Conservation (phyloP, 1,140 invertebrate species). For the Alviniconcha marisindica region DNA sequence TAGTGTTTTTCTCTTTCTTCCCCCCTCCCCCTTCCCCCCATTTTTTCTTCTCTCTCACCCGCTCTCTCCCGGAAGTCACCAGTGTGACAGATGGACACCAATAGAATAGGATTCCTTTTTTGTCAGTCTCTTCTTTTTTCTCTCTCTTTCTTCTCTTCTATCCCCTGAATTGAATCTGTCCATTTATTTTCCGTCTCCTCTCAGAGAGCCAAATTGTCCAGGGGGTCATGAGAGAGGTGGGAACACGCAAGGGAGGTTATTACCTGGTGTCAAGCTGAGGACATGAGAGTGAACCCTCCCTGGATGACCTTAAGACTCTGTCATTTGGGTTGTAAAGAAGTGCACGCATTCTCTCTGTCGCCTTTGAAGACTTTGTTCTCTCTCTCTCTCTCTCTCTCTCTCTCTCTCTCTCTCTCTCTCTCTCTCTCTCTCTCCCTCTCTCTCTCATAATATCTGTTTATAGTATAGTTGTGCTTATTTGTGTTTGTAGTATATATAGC, state of each 20-base stretch:
- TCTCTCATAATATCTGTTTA: no score
- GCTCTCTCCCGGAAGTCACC: background rate
- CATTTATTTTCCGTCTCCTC: background rate
- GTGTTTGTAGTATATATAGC: no score
- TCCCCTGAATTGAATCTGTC: background rate
- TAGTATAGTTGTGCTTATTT: no score
- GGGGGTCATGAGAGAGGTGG: background rate
- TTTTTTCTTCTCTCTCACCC: background rate
- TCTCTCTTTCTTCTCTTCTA: background rate
- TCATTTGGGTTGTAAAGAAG: background rate
- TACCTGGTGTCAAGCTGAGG: background rate
- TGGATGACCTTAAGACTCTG: background rate
- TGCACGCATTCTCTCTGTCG: background rate
- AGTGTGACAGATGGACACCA: slow-evolving; percentile 3
- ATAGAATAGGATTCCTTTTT: slow-evolving; percentile 10
- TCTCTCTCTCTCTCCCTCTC: background rate
- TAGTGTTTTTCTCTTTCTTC: background rate
- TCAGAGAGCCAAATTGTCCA: background rate
- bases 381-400: background rate
- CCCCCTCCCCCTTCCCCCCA: background rate
- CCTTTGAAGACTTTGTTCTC: no score
- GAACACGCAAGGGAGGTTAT: background rate
- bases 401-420: background rate
- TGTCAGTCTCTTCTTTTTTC: background rate
- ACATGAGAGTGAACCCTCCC: background rate